Percentiles rank a stretch among this genome's conserved stretches.
These are phyloP conservation scores for Pedicia rivosa DNA, from an alignment of 2,888 invertebrate genomes.

Conservation along the genomic window DNA sequence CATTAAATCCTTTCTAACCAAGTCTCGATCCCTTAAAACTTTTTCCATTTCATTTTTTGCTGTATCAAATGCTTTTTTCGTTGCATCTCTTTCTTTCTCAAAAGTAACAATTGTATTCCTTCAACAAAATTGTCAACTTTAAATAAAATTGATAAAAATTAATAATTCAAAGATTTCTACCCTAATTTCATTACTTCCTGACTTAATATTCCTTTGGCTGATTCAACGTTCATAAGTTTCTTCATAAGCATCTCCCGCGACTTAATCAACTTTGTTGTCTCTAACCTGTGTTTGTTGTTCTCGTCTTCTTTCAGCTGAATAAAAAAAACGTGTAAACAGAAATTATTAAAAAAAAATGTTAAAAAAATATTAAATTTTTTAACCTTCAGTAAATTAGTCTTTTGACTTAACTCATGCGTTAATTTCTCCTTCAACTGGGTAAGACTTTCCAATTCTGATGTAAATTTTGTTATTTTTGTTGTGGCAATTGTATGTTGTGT, in stretches of 20 bases:
- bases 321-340: constrained; percentile 1
- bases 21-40: constrained; percentile 25
- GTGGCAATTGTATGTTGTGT: constrained; percentile 23
- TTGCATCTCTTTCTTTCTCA: constrained; percentile 20
- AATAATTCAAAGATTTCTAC: constrained; percentile 10
- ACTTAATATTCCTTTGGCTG: constrained; percentile 20
- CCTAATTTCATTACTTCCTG: constrained; percentile 22
- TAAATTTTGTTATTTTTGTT: constrained; percentile 25
- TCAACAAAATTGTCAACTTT: background rate
- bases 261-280: constrained; percentile 23
- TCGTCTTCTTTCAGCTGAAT: constrained; percentile 26
- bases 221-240: constrained; percentile 22
- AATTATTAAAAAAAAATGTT: background rate
- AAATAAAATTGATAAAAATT: background rate
- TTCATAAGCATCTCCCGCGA: constrained; percentile 23
- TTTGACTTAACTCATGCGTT: constrained; percentile 22
- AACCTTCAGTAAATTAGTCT: constrained; percentile 23
- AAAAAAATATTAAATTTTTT: background rate
- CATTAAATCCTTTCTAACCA: constrained; percentile 22
- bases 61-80: constrained; percentile 13
- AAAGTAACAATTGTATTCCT: constrained; percentile 17
- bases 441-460: constrained; percentile 25
- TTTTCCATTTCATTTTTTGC: constrained; percentile 23
- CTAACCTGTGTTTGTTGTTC: constrained; percentile 23
- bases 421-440: constrained; percentile 24